A percentile compares a stretch with the other conserved stretches of the same genome.
phyloP scores from a whole-genome alignment of 1,140 invertebrate species.

The Ceratitis capitata region DNA sequence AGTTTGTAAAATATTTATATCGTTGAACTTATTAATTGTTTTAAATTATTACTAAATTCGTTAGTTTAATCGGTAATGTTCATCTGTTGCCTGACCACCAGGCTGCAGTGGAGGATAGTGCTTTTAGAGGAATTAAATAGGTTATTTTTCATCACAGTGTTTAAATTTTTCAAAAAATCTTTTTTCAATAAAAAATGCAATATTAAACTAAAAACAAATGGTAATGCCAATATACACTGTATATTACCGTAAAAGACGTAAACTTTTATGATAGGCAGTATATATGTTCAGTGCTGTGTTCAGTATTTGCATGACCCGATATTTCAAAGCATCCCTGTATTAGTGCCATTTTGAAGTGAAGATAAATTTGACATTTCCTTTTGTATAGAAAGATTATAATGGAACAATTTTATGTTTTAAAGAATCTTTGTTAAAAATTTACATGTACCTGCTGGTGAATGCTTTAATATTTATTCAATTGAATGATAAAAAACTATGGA shows the following conservation, averaged over 20 bases:
- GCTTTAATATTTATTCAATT: not conserved
- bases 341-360: not conserved
- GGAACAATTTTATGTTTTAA: conserved; percentile 1
- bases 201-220: not conserved
- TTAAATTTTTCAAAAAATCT: too few species aligned
- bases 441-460: not conserved
- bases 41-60: too few species aligned
- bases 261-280: too few species aligned
- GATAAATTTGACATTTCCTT: not conserved
- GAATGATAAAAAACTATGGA: conserved; percentile 48
- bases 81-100: not conserved
- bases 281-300: not conserved
- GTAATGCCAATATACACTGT: not conserved
- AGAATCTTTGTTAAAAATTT: not conserved
- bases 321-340: not conserved
- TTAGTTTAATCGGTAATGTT: not conserved
- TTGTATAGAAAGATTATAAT: not conserved
- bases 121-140: not conserved
- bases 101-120: not conserved
- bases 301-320: not conserved
- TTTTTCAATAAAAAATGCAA: not conserved
- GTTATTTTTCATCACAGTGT: too few species aligned
- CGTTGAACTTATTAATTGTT: too few species aligned
- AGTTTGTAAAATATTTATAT: too few species aligned
- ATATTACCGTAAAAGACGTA: too few species aligned